phyloP scores from a whole-genome alignment of 2,888 invertebrate genomes.

The Scelioninae gen. 1 region DNA sequence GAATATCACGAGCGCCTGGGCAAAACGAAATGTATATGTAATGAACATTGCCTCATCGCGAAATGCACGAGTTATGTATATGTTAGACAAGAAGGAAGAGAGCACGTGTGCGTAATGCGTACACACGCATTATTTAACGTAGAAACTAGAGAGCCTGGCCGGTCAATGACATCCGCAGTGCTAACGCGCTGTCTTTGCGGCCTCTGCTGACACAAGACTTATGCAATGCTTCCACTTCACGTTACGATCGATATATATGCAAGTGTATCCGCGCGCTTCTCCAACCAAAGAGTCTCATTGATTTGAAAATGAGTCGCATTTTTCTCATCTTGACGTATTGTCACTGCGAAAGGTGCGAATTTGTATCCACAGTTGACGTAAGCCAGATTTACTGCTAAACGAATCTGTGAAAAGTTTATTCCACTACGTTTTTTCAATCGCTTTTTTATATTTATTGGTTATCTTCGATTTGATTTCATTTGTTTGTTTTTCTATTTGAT shows the following conservation, averaged over 20 bases:
- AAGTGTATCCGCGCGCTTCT: conserved; percentile 39
- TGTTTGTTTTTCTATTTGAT: too few species aligned
- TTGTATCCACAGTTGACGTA: conserved; percentile 32
- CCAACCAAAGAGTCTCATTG: conserved; percentile 21
- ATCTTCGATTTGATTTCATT: too few species aligned
- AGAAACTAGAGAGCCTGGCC: conserved; percentile 70
- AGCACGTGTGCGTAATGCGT: conserved; percentile 65
- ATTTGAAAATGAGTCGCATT: conserved; percentile 49
- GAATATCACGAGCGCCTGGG: too few species aligned
- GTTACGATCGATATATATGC: conserved; percentile 57
- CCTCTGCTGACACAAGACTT: conserved; percentile 68
- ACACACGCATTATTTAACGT: conserved; percentile 69
- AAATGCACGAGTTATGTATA: conserved; percentile 55
- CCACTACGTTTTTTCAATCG: not conserved
- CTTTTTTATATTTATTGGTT: too few species aligned
- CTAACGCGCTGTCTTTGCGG: conserved; percentile 69
- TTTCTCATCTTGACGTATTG: conserved; percentile 27
- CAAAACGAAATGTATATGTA: conserved; percentile 47
- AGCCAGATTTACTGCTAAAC: not conserved
- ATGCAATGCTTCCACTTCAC: conserved; percentile 57
- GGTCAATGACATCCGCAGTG: conserved; percentile 73
- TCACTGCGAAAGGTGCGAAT: conserved; percentile 34
- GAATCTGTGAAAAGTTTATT: conserved; percentile 1
- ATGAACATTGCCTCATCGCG: conserved; percentile 53
- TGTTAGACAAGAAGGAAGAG: conserved; percentile 58